A percentile compares a stretch with the other conserved stretches of the same genome.
Evolutionary conservation across 2,113 vertebrate species (phyloP).

Genomic region (Pituophis catenifer): DNA sequence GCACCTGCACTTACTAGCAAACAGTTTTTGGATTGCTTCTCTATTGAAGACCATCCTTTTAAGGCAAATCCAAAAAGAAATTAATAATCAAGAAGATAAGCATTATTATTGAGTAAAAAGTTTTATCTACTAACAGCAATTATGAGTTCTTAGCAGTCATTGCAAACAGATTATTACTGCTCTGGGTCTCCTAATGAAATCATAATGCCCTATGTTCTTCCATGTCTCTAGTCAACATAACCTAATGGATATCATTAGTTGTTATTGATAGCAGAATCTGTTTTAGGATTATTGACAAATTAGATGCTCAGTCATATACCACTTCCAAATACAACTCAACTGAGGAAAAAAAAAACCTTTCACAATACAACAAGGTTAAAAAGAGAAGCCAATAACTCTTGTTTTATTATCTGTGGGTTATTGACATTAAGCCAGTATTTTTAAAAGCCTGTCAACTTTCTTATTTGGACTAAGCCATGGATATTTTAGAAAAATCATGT

Average conservation of each 20-base stretch:
- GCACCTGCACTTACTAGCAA: slow-evolving; percentile 87
- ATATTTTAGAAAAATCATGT: not conserved
- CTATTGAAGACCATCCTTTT: slow-evolving; percentile 94
- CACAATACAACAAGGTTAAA: not conserved
- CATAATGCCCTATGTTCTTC: not conserved
- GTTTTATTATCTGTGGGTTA: not conserved
- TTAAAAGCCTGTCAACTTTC: not conserved
- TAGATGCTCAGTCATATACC: not conserved
- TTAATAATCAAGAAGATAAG: not conserved
- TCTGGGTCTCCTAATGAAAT: not conserved
- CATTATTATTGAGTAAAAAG: not conserved
- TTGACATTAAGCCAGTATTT: not conserved
- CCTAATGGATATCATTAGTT: not conserved
- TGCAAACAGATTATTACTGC: not conserved
- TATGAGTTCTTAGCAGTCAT: not conserved
- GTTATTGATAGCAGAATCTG: not conserved
- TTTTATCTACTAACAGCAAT: not conserved
- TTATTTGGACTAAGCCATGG: not conserved
- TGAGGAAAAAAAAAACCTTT: not conserved
- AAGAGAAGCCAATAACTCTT: not conserved
- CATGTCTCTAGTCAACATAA: not conserved
- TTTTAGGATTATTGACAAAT: not conserved
- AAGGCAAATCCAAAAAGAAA: slow-evolving; percentile 15
- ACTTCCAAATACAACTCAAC: not conserved
- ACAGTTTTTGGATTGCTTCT: slow-evolving; percentile 78